Conservation (phyloP, 2,888 invertebrate genomes). For the Synanthedon andrenaeformis region DNA sequence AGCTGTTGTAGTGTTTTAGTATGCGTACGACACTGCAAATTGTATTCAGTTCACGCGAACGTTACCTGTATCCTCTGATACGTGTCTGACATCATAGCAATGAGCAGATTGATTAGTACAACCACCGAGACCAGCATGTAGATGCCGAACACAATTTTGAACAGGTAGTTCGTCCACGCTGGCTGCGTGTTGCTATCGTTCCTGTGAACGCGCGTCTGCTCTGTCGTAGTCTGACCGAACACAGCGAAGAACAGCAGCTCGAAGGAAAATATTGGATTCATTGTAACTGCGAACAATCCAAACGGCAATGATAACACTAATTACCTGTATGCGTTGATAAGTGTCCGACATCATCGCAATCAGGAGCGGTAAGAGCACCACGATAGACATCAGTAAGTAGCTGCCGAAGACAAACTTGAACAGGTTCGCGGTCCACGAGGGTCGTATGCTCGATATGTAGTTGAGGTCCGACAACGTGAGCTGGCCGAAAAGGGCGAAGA, state of each 20-base stretch:
- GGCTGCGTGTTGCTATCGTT: constrained; percentile 77
- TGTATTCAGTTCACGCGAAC: constrained; percentile 15
- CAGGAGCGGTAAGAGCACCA: constrained; percentile 97
- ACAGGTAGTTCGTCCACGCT: constrained; percentile 85
- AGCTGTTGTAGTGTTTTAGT: background rate
- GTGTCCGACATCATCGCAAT: constrained; percentile 99
- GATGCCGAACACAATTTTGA: constrained; percentile 89
- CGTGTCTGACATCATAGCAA: constrained; percentile 99
- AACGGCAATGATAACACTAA: constrained; percentile 25
- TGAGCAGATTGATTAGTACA: constrained; percentile 98
- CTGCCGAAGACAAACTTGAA: constrained; percentile 95
- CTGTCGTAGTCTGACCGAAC: constrained; percentile 92
- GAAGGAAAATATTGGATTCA: constrained; percentile 93
- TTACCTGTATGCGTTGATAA: constrained; percentile 98
- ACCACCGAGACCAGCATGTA: constrained; percentile 99
- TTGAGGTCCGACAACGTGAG: constrained; percentile 87
- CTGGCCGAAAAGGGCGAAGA: constrained; percentile 98
- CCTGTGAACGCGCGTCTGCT: constrained; percentile 77
- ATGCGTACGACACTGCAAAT: constrained; percentile 3
- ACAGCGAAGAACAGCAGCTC: constrained; percentile 99
- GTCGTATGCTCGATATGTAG: constrained; percentile 77
- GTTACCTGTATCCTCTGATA: constrained; percentile 98
- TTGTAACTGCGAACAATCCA: constrained; percentile 81
- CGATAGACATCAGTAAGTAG: constrained; percentile 97
- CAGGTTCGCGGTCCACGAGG: constrained; percentile 86